Base-by-base conservation (phyloP, 1,140 invertebrate species). In the Ephestia elutella region DNA sequence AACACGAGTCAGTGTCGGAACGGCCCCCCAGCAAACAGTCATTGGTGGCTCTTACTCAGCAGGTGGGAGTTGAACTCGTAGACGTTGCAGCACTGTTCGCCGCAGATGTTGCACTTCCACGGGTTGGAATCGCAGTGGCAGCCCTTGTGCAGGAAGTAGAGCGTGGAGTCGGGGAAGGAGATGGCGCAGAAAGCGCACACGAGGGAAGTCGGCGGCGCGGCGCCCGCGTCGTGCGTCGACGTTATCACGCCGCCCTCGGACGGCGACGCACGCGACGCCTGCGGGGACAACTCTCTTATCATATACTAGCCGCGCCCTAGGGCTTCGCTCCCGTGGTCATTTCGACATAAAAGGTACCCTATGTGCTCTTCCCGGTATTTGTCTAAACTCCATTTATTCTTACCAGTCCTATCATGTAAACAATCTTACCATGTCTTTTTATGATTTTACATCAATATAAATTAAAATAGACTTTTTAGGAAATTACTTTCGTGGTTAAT, bases 31-130 rank as follows among this genome's bases (percentile, higher is more conserved):
- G 82, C 82, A 75, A 82, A 80, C 82, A 87, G 78, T 90, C 86
- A 94, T 90, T 96, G 95, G 90, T 97, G 96, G 86, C 95, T 96
- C 82, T 97, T 96, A 87, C 96, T 97, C 61, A 98, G 90, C 78
- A 98, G 91, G 92, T 99, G 98, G 65, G 96, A 96, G 90, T 98
- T 97, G 90, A 99, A 99, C 87, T 98, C 96, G 87, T 98, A 98
- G 30, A 97, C 93, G 78, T 98, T 97, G 77, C 93, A 94, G 84
- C 96, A 97, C 74, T 95, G 93, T 86, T 97, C 95, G 21, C 97
- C 97, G 86, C 98, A 99, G 68, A 98, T 96, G 90, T 99, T 99
- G 89, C 98, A 99, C 86, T 97, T 97, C 96, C 97, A 99, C 0
- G 97, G 97, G 90, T 98, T 97, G 63, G 96, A 95, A 71, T 98